Evolutionary conservation across 2,797 vertebrate species (phyloP).

Genomic region (Gephyroberyx darwinii): DNA sequence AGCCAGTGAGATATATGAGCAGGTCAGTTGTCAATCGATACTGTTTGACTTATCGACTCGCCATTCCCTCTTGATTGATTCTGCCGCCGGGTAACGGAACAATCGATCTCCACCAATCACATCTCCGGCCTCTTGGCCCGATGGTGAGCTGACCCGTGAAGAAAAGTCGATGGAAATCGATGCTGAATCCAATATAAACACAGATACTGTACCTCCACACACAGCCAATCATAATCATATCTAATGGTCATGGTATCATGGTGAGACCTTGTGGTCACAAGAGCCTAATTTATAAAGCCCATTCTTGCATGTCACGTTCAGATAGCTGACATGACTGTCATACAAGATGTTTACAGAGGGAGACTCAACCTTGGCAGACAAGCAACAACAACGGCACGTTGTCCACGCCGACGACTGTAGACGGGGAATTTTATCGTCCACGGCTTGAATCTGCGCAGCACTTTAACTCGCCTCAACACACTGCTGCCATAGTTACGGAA

Average conservation of each 20-base stretch:
- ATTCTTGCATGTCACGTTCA: too few species aligned
- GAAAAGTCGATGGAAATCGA: not conserved
- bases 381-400: too few species aligned
- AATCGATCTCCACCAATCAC: conserved; percentile 14
- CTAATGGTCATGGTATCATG: conserved; percentile 1
- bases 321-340: too few species aligned
- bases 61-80: not conserved
- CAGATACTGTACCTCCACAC: too few species aligned
- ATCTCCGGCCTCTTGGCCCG: conserved; percentile 5
- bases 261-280: conserved; percentile 8
- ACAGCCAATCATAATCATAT: not conserved
- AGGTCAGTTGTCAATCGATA: conserved; percentile 23
- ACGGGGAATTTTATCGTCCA: too few species aligned
- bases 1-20: conserved; percentile 9
- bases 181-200: not conserved
- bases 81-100: conserved; percentile 8
- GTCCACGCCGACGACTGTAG: too few species aligned
- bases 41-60: conserved; percentile 5
- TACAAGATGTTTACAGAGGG: too few species aligned
- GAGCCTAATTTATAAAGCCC: not conserved
- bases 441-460: too few species aligned
- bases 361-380: too few species aligned
- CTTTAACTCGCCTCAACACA: too few species aligned
- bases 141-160: conserved; percentile 2
- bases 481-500: too few species aligned